Conservation (phyloP, 2,888 invertebrate genomes). For the Lasius platythorax region DNA sequence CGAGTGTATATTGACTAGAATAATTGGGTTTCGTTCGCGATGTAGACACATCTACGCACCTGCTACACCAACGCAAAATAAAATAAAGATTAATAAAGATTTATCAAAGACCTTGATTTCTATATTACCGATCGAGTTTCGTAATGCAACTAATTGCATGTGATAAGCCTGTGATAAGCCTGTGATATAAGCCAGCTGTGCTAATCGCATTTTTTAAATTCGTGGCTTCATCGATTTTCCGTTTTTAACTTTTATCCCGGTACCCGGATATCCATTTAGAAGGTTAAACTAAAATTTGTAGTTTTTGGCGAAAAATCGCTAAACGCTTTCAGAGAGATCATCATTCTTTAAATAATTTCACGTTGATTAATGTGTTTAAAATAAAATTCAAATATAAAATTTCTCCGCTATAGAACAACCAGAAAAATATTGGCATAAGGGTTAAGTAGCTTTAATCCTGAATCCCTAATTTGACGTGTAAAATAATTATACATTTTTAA, state of each 20-base stretch:
- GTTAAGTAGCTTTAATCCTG: background rate
- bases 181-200: background rate
- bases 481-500: background rate
- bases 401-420: background rate
- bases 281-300: background rate
- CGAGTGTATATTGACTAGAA: slow-evolving; percentile 46
- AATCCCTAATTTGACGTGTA: background rate
- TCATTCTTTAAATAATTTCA: background rate
- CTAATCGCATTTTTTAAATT: background rate
- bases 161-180: too few relatives aligned
- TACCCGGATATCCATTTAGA: background rate
- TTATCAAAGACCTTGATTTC: slow-evolving; percentile 29
- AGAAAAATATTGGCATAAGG: background rate
- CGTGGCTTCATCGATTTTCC: background rate
- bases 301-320: background rate
- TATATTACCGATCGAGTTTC: slow-evolving; percentile 8
- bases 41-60: slow-evolving; percentile 22
- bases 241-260: background rate
- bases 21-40: slow-evolving; percentile 39
- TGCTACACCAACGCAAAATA: slow-evolving; percentile 22
- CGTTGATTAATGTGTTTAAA: background rate
- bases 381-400: background rate
- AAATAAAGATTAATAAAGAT: slow-evolving; percentile 38
- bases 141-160: background rate
- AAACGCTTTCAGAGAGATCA: background rate